A percentile compares a stretch with the other conserved stretches of the same genome.
Evolutionary conservation across 2,797 vertebrate species (phyloP).

Genomic region (Taeniopygia guttata): DNA sequence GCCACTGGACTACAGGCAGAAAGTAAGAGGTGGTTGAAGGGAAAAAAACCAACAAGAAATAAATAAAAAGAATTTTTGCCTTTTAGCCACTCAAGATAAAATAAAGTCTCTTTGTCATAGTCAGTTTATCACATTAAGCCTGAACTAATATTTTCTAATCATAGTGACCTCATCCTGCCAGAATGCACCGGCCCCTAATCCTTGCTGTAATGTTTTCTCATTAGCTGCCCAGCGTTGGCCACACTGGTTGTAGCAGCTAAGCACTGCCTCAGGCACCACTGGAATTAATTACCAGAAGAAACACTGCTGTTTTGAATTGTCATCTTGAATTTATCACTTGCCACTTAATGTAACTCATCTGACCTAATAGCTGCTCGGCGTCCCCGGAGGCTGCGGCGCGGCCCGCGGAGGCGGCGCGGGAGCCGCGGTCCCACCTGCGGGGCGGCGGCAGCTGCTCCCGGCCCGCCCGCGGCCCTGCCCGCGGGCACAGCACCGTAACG

Average conservation of each 20-base stretch:
- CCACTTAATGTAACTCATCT: slow-evolving; percentile 97
- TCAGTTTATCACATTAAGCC: slow-evolving; percentile 70
- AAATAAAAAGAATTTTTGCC: background rate
- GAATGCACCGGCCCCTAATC: slow-evolving; percentile 85
- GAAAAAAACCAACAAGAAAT: too few species aligned
- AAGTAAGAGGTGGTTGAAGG: background rate
- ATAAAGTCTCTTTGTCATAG: slow-evolving; percentile 65
- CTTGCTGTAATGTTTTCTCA: slow-evolving; percentile 90
- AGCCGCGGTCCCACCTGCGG: slow-evolving; percentile 29
- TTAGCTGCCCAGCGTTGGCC: slow-evolving; percentile 89
- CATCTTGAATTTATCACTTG: slow-evolving; percentile 99
- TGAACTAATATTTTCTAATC: slow-evolving; percentile 76
- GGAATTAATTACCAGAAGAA: slow-evolving; percentile 99
- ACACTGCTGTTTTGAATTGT: slow-evolving; percentile 94
- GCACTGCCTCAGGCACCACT: slow-evolving; percentile 89
- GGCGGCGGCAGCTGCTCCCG: slow-evolving; percentile 84
- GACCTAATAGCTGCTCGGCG: slow-evolving; percentile 85
- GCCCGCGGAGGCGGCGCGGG: slow-evolving; percentile 62
- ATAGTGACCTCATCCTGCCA: slow-evolving; percentile 75
- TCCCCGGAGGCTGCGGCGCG: slow-evolving; percentile 78
- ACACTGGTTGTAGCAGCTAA: slow-evolving; percentile 83
- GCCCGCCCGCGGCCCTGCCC: slow-evolving; percentile 70
- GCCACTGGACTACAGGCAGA: background rate
- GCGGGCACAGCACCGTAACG: slow-evolving; percentile 87
- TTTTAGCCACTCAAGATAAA: slow-evolving; percentile 58